Evolutionary conservation across 2,113 vertebrate genomes (phyloP).

Genomic region (Elgaria multicarinata): DNA sequence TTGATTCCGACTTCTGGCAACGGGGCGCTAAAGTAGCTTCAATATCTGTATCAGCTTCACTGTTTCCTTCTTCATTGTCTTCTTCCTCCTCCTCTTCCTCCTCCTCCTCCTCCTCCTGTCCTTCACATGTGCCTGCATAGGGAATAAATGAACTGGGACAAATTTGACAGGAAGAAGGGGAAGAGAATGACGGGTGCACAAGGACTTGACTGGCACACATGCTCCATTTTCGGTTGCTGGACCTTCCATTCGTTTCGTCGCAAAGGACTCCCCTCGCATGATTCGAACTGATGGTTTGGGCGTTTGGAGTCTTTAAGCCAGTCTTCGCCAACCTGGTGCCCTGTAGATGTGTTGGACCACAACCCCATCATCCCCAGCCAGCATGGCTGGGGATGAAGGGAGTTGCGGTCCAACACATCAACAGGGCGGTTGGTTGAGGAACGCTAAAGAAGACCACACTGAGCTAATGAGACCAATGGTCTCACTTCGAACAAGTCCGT

Average conservation of each 20-base stretch:
- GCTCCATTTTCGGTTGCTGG: neutral
- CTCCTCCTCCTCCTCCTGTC: neutral
- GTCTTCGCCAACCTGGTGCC: no score
- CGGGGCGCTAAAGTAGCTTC: neutral
- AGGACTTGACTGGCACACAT: neutral
- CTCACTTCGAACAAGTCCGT: neutral
- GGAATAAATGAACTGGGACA: neutral
- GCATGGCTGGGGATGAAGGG: neutral
- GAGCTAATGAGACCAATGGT: neutral
- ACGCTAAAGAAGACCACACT: neutral
- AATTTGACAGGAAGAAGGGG: neutral
- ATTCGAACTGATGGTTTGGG: neutral
- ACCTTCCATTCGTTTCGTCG: neutral
- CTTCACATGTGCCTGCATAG: neutral
- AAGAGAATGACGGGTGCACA: neutral
- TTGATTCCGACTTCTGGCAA: neutral
- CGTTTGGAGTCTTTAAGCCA: no score
- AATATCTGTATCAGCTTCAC: constrained; percentile 3
- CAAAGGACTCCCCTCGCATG: neutral
- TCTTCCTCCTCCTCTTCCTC: neutral
- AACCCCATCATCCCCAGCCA: no score
- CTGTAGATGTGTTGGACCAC: no score
- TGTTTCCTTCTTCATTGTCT: neutral
- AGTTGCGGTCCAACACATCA: neutral
- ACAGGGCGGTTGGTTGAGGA: neutral